These are phyloP conservation scores for Knipowitschia caucasica DNA, from an alignment of 2,797 vertebrate genomes.

Conservation along the genomic window DNA sequence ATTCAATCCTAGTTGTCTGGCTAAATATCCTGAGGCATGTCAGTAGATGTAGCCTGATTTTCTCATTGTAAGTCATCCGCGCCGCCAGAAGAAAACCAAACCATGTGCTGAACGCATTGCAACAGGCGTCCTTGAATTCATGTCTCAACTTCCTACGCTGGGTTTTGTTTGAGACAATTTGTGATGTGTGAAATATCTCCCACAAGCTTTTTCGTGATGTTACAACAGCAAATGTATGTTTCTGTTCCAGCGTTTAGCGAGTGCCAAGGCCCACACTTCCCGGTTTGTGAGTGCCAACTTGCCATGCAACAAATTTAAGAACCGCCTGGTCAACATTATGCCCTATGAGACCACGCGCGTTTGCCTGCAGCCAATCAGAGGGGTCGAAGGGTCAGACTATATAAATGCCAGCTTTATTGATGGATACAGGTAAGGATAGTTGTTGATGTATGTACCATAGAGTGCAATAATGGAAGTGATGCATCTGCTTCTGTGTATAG, in stretches of 20 bases:
- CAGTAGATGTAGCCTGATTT: constrained; percentile 34
- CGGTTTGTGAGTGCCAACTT: constrained; percentile 98
- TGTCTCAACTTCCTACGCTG: constrained; percentile 7
- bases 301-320: constrained; percentile 99
- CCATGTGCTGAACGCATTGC: constrained; percentile 43
- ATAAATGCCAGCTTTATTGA: constrained; percentile 99
- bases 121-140: constrained; percentile 18
- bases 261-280: constrained; percentile 97
- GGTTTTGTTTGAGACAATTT: neutral
- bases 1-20: constrained; percentile 53
- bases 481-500: constrained; percentile 45
- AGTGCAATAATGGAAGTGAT: neutral
- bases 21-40: constrained; percentile 51
- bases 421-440: constrained; percentile 86
- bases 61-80: constrained; percentile 44
- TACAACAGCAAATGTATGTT: constrained; percentile 6
- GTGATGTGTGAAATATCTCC: constrained; percentile 4
- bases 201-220: neutral
- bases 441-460: neutral
- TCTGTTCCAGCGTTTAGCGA: constrained; percentile 86
- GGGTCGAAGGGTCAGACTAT: constrained; percentile 98
- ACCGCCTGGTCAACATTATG: constrained; percentile 99
- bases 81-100: constrained; percentile 31
- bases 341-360: constrained; percentile 97
- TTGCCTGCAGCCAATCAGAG: constrained; percentile 95